Evolutionary conservation across 1,140 invertebrate genomes (phyloP).

Genomic region (Macrobrachium rosenbergii): DNA sequence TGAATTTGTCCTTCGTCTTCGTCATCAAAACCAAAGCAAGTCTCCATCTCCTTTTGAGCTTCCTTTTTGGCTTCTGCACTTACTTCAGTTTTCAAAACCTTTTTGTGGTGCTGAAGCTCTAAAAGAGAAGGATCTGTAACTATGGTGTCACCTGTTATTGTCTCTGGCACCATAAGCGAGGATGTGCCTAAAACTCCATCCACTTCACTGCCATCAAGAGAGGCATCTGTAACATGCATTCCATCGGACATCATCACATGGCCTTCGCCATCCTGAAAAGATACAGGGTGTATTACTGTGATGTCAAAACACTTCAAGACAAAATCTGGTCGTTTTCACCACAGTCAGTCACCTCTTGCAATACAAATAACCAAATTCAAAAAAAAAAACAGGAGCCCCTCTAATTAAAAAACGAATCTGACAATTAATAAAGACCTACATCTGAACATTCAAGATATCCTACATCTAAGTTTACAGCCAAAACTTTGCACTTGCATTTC

Average conservation of each 20-base stretch:
- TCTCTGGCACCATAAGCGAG: conserved; percentile 54
- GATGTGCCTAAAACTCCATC: conserved; percentile 38
- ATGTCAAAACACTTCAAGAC: no score
- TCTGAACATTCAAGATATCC: no score
- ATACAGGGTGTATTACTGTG: not conserved
- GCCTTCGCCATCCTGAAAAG: conserved; percentile 53
- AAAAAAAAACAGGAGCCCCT: no score
- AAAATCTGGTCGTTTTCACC: no score
- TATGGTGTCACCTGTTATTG: conserved; percentile 57
- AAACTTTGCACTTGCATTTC: no score
- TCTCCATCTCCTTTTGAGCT: conserved; percentile 80
- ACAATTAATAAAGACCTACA: no score
- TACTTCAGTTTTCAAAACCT: conserved; percentile 53
- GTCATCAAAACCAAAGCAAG: conserved; percentile 88
- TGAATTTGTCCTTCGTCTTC: no score
- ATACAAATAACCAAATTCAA: no score
- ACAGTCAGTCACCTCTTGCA: no score
- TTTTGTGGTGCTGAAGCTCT: conserved; percentile 59
- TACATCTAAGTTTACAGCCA: no score
- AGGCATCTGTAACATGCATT: conserved; percentile 41
- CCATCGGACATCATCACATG: conserved; percentile 64
- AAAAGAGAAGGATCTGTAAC: conserved; percentile 39
- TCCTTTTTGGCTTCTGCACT: conserved; percentile 70
- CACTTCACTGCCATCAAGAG: conserved; percentile 50
- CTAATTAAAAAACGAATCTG: no score